Conservation (phyloP, 2,888 invertebrate species). For the Hemicrepidius hirtus region DNA sequence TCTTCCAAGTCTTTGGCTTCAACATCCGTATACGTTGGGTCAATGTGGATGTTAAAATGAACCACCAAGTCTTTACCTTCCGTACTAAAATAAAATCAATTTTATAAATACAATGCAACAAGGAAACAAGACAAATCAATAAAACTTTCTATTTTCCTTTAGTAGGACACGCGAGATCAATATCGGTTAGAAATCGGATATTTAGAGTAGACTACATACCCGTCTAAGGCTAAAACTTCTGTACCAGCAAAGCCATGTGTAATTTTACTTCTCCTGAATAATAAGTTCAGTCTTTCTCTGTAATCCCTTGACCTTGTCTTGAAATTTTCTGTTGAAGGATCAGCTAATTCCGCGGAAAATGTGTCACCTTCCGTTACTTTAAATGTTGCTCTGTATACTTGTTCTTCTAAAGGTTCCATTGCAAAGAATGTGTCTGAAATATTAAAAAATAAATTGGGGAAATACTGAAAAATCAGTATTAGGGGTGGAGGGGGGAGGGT, state of each 20-base stretch:
- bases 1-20: conserved; percentile 79
- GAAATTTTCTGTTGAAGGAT: conserved; percentile 81
- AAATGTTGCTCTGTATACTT: conserved; percentile 89
- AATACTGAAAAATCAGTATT: too few species aligned
- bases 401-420: conserved; percentile 83
- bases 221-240: conserved; percentile 90
- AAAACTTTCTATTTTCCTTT: conserved; percentile 33
- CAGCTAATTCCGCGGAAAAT: conserved; percentile 80
- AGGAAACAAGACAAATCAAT: conserved; percentile 44
- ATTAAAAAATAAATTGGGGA: conserved; percentile 55
- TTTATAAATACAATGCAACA: not conserved
- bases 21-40: conserved; percentile 77
- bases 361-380: conserved; percentile 81
- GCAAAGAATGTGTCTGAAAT: conserved; percentile 84
- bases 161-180: conserved; percentile 30
- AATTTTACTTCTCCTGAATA: conserved; percentile 84
- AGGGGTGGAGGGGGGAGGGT: too few species aligned
- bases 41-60: conserved; percentile 90
- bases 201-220: conserved; percentile 74
- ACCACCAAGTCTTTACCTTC: conserved; percentile 85
- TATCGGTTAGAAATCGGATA: conserved; percentile 37
- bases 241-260: conserved; percentile 85
- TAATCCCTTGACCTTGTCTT: conserved; percentile 84
- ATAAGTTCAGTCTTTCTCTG: conserved; percentile 83
- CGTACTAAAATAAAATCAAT: conserved; percentile 70